Percentiles rank a stretch among this genome's conserved stretches.
These are phyloP conservation scores for Orycteropus afer DNA, from an alignment of 2,113 vertebrate genomes.

Conservation along the genomic window DNA sequence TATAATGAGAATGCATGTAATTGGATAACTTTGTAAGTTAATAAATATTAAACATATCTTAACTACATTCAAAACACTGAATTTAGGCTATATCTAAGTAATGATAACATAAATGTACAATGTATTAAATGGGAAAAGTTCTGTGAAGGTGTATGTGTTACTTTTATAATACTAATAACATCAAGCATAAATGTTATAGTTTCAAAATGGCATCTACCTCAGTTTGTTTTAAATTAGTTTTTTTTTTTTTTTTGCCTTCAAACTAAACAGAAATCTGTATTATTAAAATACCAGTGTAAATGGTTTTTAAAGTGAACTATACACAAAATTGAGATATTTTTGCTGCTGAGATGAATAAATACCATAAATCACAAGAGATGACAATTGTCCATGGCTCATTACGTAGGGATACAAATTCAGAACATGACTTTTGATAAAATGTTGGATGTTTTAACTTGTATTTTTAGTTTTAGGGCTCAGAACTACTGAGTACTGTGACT, in stretches of 20 bases:
- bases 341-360: neutral
- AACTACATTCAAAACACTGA: neutral
- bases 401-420: neutral
- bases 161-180: constrained; percentile 7
- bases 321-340: neutral
- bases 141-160: neutral
- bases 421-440: neutral
- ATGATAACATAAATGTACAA: neutral
- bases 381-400: no score
- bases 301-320: neutral
- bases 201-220: neutral
- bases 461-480: constrained; percentile 16
- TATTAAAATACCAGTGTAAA: neutral
- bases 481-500: neutral
- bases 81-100: neutral
- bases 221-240: neutral
- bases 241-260: no score
- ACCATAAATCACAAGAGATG: neutral
- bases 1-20: neutral
- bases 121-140: neutral
- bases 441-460: neutral
- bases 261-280: neutral
- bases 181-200: neutral
- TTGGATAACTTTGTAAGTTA: neutral
- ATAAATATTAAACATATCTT: neutral